A percentile compares a stretch with the other conserved stretches of the same genome.
Evolutionary conservation across 2,888 invertebrate species (phyloP).

Genomic region (Actias luna): DNA sequence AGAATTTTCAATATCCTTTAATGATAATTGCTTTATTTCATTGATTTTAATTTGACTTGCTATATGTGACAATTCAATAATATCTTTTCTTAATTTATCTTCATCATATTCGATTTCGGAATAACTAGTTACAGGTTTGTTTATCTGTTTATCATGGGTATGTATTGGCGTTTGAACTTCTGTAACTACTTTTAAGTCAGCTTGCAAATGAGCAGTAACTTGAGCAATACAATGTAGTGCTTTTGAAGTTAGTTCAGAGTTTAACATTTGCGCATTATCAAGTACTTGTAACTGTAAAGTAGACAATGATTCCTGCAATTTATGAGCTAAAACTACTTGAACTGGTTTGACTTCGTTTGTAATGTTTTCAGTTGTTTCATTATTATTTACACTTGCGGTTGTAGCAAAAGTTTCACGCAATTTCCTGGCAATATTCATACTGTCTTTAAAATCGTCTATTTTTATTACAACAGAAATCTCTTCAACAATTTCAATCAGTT

Average conservation of each 20-base stretch:
- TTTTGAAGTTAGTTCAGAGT: slow-evolving; percentile 37
- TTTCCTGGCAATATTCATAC: slow-evolving; percentile 52
- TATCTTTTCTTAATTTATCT: not conserved
- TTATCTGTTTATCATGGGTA: slow-evolving; percentile 29
- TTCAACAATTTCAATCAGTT: slow-evolving; percentile 61
- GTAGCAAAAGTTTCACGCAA: slow-evolving; percentile 45
- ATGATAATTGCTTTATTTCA: not conserved
- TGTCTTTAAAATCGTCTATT: slow-evolving; percentile 51
- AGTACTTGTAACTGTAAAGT: slow-evolving; percentile 49
- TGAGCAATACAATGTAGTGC: slow-evolving; percentile 46
- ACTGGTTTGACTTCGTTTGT: slow-evolving; percentile 25
- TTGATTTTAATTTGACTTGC: not conserved
- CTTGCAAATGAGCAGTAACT: slow-evolving; percentile 52
- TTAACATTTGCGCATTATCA: slow-evolving; percentile 47
- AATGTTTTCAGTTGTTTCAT: slow-evolving; percentile 22
- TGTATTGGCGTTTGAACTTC: slow-evolving; percentile 38
- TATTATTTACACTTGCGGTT: slow-evolving; percentile 26
- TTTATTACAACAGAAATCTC: slow-evolving; percentile 55
- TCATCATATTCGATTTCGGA: not conserved
- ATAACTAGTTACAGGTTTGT: not conserved
- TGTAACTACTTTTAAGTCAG: slow-evolving; percentile 50
- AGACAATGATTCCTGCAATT: slow-evolving; percentile 51
- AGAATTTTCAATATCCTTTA: not conserved
- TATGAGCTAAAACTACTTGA: slow-evolving; percentile 44
- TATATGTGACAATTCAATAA: not conserved